Evolutionary conservation across 2,797 vertebrate genomes (phyloP), one percentile per base, ranked within the genome.

Genomic region (Phrynocephalus guinanensis): DNA sequence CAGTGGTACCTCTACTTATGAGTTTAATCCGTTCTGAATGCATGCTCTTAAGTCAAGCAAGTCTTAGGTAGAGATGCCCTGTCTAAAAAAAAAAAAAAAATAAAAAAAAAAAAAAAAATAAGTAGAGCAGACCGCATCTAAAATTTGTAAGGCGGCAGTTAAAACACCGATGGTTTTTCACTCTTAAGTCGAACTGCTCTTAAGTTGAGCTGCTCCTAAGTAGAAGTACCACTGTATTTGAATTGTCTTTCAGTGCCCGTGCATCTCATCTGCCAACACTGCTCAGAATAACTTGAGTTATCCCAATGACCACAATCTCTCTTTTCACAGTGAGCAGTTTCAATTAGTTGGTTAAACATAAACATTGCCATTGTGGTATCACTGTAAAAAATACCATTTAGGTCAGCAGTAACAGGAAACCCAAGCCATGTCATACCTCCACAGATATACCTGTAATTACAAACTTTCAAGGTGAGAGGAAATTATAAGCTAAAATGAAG

Each of bases 401-500:
- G 73, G 48, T 26, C 79, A 87, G 68, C 22, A 38, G 7, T 66
- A 67, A 75, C 26, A 67, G 60, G 79, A 79, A 86, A 81, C 56
- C 1, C 6, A 52, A n/a, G 22, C 75, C 44, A 56, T 85, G 33
- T n/a, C 66, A 83, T 38, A 56, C 15, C 38, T 80, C 22, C 38
- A 84, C 30, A 73, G 28, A 79, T 5, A 73, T 79, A 44, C 38
- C 38, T 44, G 38, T 44, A 66, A 50, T 79, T 72, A 83, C 72
- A n/a, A 88, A 72, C 33, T 72, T 26, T 11, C 50, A 83, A 63
- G 20, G 48, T 83, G 67, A 48, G 26, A 83, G 78, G n/a, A 22
- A 13, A 84, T 63, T 88, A 83, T 20, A 88, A 84, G 20, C 20
- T 79, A 78, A 13, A 83, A 88, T 79, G 38, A 88, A 78, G 73